Conservation (phyloP, 2,113 vertebrate genomes). For the Corythornis madagascariensis region DNA sequence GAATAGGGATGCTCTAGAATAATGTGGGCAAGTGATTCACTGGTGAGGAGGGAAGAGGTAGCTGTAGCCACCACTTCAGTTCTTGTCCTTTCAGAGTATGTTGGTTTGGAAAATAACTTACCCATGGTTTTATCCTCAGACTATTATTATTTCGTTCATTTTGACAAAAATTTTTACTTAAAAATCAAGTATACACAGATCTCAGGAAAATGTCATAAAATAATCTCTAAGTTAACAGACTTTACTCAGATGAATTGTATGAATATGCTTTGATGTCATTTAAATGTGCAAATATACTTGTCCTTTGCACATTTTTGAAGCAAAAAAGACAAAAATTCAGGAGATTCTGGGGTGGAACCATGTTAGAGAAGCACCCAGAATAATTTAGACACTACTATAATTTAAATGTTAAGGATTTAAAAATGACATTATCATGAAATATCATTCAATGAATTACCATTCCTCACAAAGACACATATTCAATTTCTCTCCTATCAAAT, state of each 20-base stretch:
- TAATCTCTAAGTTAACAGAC: background rate
- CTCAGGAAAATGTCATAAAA: background rate
- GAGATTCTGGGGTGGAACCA: background rate
- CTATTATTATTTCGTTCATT: background rate
- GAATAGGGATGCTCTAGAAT: background rate
- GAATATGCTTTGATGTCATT: background rate
- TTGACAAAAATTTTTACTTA: conserved; percentile 23
- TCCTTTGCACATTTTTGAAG: background rate
- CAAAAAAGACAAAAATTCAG: background rate
- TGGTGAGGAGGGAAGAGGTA: background rate
- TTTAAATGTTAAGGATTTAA: background rate
- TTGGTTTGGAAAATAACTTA: background rate
- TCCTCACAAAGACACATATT: background rate
- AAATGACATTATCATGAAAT: background rate
- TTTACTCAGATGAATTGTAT: background rate
- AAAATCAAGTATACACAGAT: background rate
- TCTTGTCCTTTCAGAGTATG: background rate
- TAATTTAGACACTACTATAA: background rate
- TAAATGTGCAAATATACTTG: background rate
- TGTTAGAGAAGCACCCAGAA: background rate
- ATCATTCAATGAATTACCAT: background rate
- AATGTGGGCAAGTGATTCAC: background rate
- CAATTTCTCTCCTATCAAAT: background rate
- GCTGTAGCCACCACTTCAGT: background rate
- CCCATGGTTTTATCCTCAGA: background rate